Conservation (phyloP, 2,888 invertebrate species). For the Helleia helle region DNA sequence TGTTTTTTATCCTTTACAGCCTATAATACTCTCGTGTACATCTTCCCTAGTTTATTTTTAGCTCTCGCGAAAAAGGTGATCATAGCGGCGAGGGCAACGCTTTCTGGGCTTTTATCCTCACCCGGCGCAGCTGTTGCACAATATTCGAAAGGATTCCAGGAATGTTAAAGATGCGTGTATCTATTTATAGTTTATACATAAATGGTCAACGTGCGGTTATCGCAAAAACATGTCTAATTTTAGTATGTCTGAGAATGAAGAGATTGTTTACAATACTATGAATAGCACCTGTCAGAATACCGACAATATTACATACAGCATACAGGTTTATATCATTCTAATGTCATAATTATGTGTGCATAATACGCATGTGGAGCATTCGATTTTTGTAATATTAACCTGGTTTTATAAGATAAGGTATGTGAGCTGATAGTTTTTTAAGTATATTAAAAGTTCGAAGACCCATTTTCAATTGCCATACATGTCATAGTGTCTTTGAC, state of each 20-base stretch:
- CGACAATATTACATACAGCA: no score
- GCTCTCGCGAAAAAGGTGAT: constrained; percentile 56
- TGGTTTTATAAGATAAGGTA: not conserved
- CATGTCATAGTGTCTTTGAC: not conserved
- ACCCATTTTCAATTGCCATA: not conserved
- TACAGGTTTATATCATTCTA: no score
- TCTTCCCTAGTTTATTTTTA: constrained; percentile 65
- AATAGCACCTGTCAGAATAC: not conserved
- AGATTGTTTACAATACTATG: constrained; percentile 2
- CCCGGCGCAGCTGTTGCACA: constrained; percentile 63
- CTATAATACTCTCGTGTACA: constrained; percentile 54
- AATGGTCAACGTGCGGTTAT: not conserved
- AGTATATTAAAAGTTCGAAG: constrained; percentile 1
- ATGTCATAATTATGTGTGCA: not conserved
- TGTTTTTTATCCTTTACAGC: constrained; percentile 43
- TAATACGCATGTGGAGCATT: not conserved
- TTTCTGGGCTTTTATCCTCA: constrained; percentile 59
- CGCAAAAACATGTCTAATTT: constrained; percentile 1
- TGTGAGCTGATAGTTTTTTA: not conserved
- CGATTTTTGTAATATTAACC: not conserved
- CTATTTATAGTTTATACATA: constrained; percentile 21
- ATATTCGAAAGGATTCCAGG: constrained; percentile 57
- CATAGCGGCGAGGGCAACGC: constrained; percentile 53
- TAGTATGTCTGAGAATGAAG: not conserved
- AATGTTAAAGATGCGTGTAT: constrained; percentile 35